These are phyloP conservation scores for Laterallus jamaicensis DNA, from an alignment of 2,113 vertebrate genomes.

Conservation along the genomic window DNA sequence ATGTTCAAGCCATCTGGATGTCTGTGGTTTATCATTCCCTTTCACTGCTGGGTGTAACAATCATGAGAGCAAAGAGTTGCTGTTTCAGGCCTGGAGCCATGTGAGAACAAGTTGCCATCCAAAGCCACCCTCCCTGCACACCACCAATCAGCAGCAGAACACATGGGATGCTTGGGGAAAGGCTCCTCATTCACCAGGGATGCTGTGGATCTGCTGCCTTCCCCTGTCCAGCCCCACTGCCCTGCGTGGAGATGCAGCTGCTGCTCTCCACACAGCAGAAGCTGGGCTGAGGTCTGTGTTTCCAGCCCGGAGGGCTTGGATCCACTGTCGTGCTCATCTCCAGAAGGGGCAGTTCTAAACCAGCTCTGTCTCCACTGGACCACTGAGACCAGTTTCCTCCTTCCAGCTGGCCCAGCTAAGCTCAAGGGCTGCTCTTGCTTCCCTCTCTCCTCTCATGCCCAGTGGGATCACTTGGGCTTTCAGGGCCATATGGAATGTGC, in stretches of 20 bases:
- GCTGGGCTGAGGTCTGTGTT: neutral
- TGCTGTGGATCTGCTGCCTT: neutral
- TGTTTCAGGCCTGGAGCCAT: neutral
- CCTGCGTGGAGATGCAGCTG: rapidly evolving
- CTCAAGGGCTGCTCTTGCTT: neutral
- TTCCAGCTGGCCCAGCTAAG: neutral
- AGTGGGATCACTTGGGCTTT: neutral
- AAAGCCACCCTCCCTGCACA: neutral
- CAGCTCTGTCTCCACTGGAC: neutral
- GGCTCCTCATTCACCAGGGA: neutral
- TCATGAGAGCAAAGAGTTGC: neutral
- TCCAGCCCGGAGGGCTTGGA: neutral
- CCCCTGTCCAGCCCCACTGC: neutral
- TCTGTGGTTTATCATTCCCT: neutral
- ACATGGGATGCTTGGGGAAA: rapidly evolving
- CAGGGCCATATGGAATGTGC: neutral
- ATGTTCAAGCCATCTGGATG: neutral
- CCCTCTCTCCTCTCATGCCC: neutral
- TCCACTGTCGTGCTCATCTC: neutral
- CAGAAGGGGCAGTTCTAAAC: neutral
- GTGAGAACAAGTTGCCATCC: neutral
- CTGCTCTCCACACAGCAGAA: rapidly evolving
- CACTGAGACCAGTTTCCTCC: neutral
- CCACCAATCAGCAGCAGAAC: neutral
- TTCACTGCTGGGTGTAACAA: neutral